Evolutionary conservation across 1,140 invertebrate genomes (phyloP).

Genomic region (Eupeodes corollae): DNA sequence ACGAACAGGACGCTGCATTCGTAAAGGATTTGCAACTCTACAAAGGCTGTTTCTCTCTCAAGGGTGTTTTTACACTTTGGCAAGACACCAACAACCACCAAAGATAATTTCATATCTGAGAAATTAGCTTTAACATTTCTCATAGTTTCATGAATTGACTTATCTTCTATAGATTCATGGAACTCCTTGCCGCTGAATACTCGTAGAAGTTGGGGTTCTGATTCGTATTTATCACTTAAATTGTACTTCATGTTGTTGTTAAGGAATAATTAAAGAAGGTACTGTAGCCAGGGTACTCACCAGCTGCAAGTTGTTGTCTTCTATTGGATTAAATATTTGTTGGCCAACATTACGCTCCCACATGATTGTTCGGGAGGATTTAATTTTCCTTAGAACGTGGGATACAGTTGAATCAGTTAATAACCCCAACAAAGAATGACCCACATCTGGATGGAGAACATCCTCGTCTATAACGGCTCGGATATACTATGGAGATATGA

Average conservation of each 20-base stretch:
- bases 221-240: conserved; percentile 20
- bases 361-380: conserved; percentile 22
- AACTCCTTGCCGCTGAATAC: conserved; percentile 12
- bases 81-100: conserved; percentile 11
- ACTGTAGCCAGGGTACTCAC: not conserved
- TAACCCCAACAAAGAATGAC: conserved; percentile 12
- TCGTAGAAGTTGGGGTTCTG: conserved; percentile 18
- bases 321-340: conserved; percentile 6
- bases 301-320: not conserved
- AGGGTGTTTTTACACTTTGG: conserved; percentile 1
- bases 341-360: conserved; percentile 38
- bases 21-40: conserved; percentile 42
- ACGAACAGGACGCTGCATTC: conserved; percentile 42
- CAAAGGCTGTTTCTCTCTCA: conserved; percentile 36
- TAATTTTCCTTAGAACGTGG: conserved; percentile 18
- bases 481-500: conserved; percentile 34
- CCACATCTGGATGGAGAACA: conserved; percentile 8
- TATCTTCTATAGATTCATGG: not conserved
- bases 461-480: conserved; percentile 37
- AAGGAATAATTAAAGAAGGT: not conserved
- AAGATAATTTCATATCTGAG: conserved; percentile 11
- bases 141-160: not conserved
- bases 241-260: too few species aligned
- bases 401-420: conserved; percentile 13
- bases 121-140: not conserved